These are phyloP conservation scores for Drosophila erecta DNA, from an alignment of 1,140 invertebrate species.

Conservation along the genomic window DNA sequence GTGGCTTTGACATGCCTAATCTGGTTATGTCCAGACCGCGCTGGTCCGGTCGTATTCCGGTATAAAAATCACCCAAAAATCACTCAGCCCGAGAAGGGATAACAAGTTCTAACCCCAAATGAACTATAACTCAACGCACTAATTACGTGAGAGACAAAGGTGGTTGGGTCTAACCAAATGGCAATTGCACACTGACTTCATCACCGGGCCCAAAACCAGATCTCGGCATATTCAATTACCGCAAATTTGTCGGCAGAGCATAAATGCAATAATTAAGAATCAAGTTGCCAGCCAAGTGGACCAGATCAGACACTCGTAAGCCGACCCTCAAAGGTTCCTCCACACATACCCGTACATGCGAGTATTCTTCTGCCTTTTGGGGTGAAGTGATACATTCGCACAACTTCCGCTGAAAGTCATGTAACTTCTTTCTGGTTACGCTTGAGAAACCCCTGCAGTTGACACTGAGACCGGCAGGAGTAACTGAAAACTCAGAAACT, in stretches of 20 bases:
- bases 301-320: slow-evolving; percentile 42
- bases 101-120: slow-evolving; percentile 70
- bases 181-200: slow-evolving; percentile 75
- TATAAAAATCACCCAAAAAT: slow-evolving; percentile 25
- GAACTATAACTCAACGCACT: slow-evolving; percentile 71
- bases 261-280: slow-evolving; percentile 83
- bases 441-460: slow-evolving; percentile 77
- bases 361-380: neutral
- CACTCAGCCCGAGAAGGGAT: slow-evolving; percentile 23
- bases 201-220: slow-evolving; percentile 51
- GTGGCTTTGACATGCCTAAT: slow-evolving; percentile 29
- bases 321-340: slow-evolving; percentile 29
- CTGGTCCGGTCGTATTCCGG: slow-evolving; percentile 31
- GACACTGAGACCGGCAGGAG: slow-evolving; percentile 72
- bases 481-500: slow-evolving; percentile 75
- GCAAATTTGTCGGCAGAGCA: slow-evolving; percentile 78
- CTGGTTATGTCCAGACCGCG: slow-evolving; percentile 42
- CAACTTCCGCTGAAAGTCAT: slow-evolving; percentile 75
- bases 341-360: too few relatives aligned
- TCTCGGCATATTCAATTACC: slow-evolving; percentile 77
- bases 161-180: slow-evolving; percentile 31
- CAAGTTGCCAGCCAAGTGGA: slow-evolving; percentile 61
- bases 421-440: slow-evolving; percentile 82
- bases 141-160: slow-evolving; percentile 74
- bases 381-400: slow-evolving; percentile 37